Percentiles rank a stretch among this genome's conserved stretches.
Conservation (phyloP, 2,797 vertebrate species). For the Typhlichthys subterraneus region DNA sequence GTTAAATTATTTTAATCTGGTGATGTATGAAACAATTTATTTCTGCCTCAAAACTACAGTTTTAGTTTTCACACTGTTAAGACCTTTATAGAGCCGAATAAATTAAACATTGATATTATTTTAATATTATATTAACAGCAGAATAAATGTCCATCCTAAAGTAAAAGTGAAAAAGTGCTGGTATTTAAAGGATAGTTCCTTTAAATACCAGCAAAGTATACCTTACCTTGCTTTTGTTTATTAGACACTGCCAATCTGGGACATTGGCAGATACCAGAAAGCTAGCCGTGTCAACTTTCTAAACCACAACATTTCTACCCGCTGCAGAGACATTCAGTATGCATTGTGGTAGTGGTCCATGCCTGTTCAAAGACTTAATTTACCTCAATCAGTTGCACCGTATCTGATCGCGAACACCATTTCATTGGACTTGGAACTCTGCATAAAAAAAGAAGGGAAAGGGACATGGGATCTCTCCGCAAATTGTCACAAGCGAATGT, state of each 20-base stretch:
- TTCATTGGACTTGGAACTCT: not conserved
- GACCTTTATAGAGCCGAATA: too few relatives aligned
- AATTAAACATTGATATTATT: too few relatives aligned
- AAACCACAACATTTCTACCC: not conserved
- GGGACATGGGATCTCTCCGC: not conserved
- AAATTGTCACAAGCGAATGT: not conserved
- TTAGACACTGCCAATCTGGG: not conserved
- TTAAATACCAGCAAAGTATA: too few relatives aligned
- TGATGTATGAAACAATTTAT: too few relatives aligned
- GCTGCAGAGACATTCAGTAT: not conserved
- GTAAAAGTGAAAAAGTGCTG: not conserved
- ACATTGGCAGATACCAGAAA: not conserved
- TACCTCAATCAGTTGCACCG: slow-evolving; percentile 11
- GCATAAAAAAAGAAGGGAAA: not conserved
- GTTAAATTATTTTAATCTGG: too few relatives aligned
- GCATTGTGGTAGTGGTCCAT: not conserved
- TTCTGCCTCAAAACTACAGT: not conserved
- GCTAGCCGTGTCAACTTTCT: not conserved
- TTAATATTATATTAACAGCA: too few relatives aligned
- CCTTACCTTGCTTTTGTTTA: not conserved
- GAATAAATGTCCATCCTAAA: not conserved
- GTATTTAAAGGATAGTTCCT: too few relatives aligned
- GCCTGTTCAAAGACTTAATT: not conserved
- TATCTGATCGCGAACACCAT: not conserved
- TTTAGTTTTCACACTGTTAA: too few relatives aligned